phyloP scores from a whole-genome alignment of 1,140 invertebrate species.

The Archivesica marissinica region DNA sequence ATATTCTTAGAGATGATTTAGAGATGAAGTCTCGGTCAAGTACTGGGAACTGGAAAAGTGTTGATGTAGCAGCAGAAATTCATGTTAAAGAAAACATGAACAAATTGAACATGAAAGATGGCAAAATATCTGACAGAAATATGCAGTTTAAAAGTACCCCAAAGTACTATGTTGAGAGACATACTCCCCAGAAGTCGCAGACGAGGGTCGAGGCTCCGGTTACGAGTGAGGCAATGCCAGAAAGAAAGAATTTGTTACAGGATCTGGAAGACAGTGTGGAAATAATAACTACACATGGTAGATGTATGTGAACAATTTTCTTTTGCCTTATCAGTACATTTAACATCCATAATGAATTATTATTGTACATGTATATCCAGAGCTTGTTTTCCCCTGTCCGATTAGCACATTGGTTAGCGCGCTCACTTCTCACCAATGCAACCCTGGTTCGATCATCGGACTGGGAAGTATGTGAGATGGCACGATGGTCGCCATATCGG shows the following conservation, averaged over 20 bases:
- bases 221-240: conserved; percentile 9
- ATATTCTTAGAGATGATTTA: conserved; percentile 40
- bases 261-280: conserved; percentile 67
- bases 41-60: conserved; percentile 2
- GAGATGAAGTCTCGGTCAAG: conserved; percentile 52
- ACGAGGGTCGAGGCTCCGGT: conserved; percentile 3
- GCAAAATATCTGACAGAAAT: not conserved
- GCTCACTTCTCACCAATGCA: too few species aligned
- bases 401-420: too few species aligned
- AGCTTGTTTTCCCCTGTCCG: too few species aligned
- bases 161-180: conserved; percentile 65
- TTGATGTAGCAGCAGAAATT: not conserved
- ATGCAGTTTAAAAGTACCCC: conserved; percentile 41
- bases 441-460: too few species aligned
- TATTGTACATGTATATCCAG: too few species aligned
- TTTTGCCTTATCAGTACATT: too few species aligned
- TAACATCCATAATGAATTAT: too few species aligned
- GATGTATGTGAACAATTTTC: too few species aligned
- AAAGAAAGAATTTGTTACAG: conserved; percentile 57
- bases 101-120: not conserved
- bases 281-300: conserved; percentile 59
- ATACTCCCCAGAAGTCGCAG: conserved; percentile 65
- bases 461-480: too few species aligned
- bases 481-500: too few species aligned
- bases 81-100: too few species aligned